Conservation (phyloP, 2,113 vertebrate genomes). For the Varanus komodoensis region DNA sequence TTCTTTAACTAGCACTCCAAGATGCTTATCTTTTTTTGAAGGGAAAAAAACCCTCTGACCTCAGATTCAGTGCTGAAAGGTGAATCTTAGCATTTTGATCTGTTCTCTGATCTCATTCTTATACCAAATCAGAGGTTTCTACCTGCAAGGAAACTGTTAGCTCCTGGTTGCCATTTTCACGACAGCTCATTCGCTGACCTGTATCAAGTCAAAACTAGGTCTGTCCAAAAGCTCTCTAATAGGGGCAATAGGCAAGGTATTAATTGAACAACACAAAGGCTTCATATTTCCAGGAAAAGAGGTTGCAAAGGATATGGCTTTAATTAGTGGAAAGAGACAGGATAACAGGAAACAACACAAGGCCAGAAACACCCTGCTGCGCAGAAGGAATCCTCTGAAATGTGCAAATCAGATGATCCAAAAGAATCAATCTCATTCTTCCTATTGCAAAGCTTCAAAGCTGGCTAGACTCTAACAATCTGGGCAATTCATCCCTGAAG, state of each 20-base stretch:
- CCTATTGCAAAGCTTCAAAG: not conserved
- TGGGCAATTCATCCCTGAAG: not conserved
- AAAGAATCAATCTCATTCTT: not conserved
- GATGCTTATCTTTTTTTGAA: slow-evolving; percentile 7
- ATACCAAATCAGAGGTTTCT: not conserved
- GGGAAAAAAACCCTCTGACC: not conserved
- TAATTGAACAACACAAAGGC: not conserved
- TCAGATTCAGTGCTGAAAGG: not conserved
- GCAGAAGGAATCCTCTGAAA: not conserved
- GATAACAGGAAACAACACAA: not conserved
- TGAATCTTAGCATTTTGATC: slow-evolving; percentile 6
- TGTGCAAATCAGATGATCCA: not conserved
- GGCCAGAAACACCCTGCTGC: not conserved
- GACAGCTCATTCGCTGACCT: not conserved
- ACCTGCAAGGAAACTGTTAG: not conserved
- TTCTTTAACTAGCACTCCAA: slow-evolving; percentile 35
- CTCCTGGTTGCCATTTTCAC: slow-evolving; percentile 7
- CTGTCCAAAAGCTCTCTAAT: not conserved
- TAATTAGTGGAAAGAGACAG: too few species aligned
- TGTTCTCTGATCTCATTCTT: slow-evolving; percentile 9
- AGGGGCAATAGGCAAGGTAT: not conserved
- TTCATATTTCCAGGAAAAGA: not conserved
- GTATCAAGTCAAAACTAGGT: not conserved
- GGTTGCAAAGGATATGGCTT: too few species aligned
- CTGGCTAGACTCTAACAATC: not conserved